Evolutionary conservation across 1,140 invertebrate species (phyloP), one percentile per base, ranked within the genome.

Genomic region (Trachymyrmex cornetzi): DNA sequence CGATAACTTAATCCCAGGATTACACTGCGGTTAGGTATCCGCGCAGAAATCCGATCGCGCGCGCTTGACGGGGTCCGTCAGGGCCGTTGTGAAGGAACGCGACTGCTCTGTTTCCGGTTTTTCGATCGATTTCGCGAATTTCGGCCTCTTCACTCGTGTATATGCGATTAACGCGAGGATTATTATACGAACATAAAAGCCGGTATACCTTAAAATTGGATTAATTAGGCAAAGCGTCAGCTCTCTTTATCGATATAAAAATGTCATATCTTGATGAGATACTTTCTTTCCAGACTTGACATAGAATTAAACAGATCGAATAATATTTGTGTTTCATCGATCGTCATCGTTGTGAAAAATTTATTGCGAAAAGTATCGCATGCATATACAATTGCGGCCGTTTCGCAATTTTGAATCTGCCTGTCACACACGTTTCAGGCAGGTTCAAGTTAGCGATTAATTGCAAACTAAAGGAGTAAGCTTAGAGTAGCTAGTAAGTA

Each of bases 1-100:
- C 92, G 93, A 94, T 94, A 94, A 92, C 93, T 94, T 94, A 94
- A 94, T 94, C 94, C 92, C 53, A 53, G 90, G 93, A 94, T 94
- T 94, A 94, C 67, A 79, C 89, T 79, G 81, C 82, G 87, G 90
- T 85, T 84, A 59, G 79, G 74, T 88, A 90, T 90, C 86, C 90
- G 79, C 59, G 66, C n/a, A 87, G 89, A 92, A 93, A 92, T 93
- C 91, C 90, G 91, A 93, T 93, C 91, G 92, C 89, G 61, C 81
- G 81, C 72, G 22, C 77, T 55, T 81, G 69, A 44, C 67, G 34
- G 44, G 38, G 48, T 75, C 66, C 57, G 59, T 72, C 74, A 53
- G 34, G 38, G 19, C 22, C 22, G 66, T 61, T 61, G 61, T 24
- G 24, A 67, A 82, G 67, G 69, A 64, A 69, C 71, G 48, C 87